Percentiles rank a stretch among this genome's conserved stretches.
These are phyloP conservation scores for Mesitornis unicolor DNA, from an alignment of 2,113 vertebrate genomes.

Conservation along the genomic window DNA sequence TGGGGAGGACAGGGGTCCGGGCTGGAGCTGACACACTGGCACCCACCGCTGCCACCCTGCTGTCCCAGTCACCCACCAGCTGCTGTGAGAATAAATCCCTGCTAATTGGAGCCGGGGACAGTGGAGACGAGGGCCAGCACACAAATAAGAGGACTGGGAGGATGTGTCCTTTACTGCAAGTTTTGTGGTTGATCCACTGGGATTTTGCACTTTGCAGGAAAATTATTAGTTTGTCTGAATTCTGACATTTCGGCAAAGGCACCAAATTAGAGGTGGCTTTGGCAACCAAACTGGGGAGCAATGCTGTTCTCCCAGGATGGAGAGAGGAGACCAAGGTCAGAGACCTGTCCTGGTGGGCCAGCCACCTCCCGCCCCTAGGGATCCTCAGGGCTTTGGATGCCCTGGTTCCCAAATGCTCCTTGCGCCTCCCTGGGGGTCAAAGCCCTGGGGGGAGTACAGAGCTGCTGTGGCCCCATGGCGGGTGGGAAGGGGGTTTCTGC, in stretches of 20 bases:
- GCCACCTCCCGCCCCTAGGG: too few relatives aligned
- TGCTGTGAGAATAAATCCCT: not conserved
- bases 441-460: not conserved
- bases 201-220: not conserved
- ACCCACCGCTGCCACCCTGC: fast-evolving
- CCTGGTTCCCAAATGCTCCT: not conserved
- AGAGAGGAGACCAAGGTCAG: not conserved
- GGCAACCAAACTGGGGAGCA: fast-evolving
- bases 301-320: not conserved
- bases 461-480: fast-evolving
- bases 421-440: not conserved
- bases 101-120: not conserved
- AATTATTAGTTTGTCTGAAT: not conserved
- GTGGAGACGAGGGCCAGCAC: not conserved
- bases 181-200: not conserved
- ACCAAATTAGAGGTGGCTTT: not conserved
- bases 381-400: not conserved
- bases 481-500: fast-evolving
- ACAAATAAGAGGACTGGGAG: not conserved
- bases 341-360: not conserved
- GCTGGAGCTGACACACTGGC: fast-evolving
- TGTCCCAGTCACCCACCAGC: too few relatives aligned
- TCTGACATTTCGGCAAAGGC: not conserved
- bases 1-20: not conserved
- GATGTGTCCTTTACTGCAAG: not conserved